Conservation (phyloP, 1,140 invertebrate genomes). For the Drosophila setifemur region DNA sequence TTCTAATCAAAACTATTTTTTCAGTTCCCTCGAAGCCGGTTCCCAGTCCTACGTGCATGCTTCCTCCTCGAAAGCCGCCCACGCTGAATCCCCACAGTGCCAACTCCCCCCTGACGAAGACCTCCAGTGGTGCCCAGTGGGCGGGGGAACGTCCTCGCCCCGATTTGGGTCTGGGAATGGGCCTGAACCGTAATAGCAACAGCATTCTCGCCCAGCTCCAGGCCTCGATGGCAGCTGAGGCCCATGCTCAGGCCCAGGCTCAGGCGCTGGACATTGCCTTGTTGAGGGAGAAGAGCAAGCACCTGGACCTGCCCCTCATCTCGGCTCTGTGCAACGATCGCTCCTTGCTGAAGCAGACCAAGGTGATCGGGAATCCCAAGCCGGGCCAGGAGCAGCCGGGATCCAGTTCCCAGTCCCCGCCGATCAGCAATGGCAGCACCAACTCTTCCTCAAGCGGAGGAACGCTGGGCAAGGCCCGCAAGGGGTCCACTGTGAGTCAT, state of each 20-base stretch:
- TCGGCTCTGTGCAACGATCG: conserved; percentile 94
- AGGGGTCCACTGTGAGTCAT: conserved; percentile 84
- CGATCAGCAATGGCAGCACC: conserved; percentile 8
- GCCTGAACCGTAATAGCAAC: conserved; percentile 50
- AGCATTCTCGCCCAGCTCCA: conserved; percentile 76
- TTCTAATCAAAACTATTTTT: neutral
- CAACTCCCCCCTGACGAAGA: conserved; percentile 71
- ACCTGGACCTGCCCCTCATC: conserved; percentile 93
- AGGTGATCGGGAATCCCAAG: conserved; percentile 90
- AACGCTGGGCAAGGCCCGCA: conserved; percentile 85
- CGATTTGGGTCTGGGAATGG: conserved; percentile 51
- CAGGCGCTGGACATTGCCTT: conserved; percentile 88
- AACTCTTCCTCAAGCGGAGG: conserved; percentile 6
- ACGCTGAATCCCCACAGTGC: conserved; percentile 64
- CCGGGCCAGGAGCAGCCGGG: conserved; percentile 5
- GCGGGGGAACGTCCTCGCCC: conserved; percentile 70
- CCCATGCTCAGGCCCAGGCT: conserved; percentile 22
- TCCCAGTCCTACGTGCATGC: conserved; percentile 36
- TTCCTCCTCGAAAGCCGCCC: conserved; percentile 66
- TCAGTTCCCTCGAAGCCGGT: conserved; percentile 73
- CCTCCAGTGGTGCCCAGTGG: conserved; percentile 78
- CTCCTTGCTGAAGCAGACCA: conserved; percentile 92
- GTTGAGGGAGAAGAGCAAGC: conserved; percentile 92
- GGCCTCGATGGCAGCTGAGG: conserved; percentile 54
- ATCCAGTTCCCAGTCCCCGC: neutral